Conservation (phyloP, 2,888 invertebrate genomes). For the Schizotus pectinicornis region DNA sequence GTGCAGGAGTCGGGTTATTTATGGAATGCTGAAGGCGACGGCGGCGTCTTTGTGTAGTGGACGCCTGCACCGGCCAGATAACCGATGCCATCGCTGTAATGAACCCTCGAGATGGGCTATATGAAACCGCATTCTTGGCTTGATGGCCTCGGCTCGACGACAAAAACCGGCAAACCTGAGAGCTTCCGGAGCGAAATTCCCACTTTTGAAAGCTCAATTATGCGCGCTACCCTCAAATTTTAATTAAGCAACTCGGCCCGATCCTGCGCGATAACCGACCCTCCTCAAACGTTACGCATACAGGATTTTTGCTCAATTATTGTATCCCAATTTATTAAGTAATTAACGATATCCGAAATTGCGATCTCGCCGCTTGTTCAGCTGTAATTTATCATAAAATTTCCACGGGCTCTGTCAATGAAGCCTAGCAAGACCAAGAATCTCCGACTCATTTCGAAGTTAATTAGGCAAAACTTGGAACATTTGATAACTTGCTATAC, state of each 20-base stretch:
- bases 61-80: conserved; percentile 26
- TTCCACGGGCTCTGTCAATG: conserved; percentile 34
- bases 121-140: conserved; percentile 15
- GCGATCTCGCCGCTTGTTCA: conserved; percentile 26
- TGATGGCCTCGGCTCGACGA: conserved; percentile 12
- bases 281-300: too few relatives aligned
- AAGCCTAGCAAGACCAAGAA: conserved; percentile 36
- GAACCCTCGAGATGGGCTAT: conserved; percentile 21
- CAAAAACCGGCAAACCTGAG: conserved; percentile 13
- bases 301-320: neutral
- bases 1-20: conserved; percentile 13
- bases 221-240: conserved; percentile 11
- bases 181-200: neutral
- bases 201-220: conserved; percentile 14
- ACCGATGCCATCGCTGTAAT: conserved; percentile 20
- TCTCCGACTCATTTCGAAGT: conserved; percentile 53
- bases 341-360: conserved; percentile 24
- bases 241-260: conserved; percentile 14
- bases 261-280: neutral
- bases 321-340: conserved; percentile 26
- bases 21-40: conserved; percentile 15
- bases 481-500: conserved; percentile 52
- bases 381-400: conserved; percentile 36
- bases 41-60: conserved; percentile 23
- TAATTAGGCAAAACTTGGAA: conserved; percentile 55